Evolutionary conservation across 2,797 vertebrate species (phyloP), one percentile per base, ranked within the genome.

Genomic region (Cirrhinus molitorella): DNA sequence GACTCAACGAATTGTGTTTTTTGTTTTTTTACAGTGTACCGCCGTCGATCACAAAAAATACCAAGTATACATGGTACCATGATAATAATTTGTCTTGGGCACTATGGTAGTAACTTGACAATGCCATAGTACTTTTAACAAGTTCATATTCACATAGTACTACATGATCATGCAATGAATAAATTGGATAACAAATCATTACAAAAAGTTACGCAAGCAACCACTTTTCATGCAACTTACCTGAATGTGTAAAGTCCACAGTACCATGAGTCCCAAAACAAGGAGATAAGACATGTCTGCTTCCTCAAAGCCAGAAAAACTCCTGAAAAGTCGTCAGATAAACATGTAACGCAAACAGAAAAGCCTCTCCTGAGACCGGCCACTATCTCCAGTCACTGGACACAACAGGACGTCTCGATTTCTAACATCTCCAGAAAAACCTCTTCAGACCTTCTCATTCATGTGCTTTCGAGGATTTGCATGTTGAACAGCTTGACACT

Each of bases 261-360:
- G 76, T 43, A 88, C 25, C 37, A 80, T 25, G 21, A 89, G 49
- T 87, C 87, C 85, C 51, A 90, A 51, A 83, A 87, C 28, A n/a
- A 88, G 21, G 9, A 90, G 53, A 82, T 83, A 88, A 84, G 8
- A 49, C 90, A 91, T 91, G 66, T 75, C 78, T 87, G 65, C 65
- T 86, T 81, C 75, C 83, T 43, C 53, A 76, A 53, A 53, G 34
- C 14, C 47, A 17, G 51, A 67, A 78, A 75, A 61, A 72, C 68
- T 49, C 55, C 40, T 34, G 23, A 68, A 61, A 85, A 79, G 85
- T 80, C 16, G 19, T 81, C 17, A 81, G 70, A 85, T 81, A 77
- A 84, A 79, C 81, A 74, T 61, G 68, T 4, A 76, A 70, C 34
- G 25, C 78, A 75, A 66, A 61, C 71, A 45, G 70, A 83, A 67